A percentile compares a stretch with the other conserved stretches of the same genome.
Evolutionary conservation across 1,140 invertebrate genomes (phyloP).

Genomic region (Adelges cooleyi): DNA sequence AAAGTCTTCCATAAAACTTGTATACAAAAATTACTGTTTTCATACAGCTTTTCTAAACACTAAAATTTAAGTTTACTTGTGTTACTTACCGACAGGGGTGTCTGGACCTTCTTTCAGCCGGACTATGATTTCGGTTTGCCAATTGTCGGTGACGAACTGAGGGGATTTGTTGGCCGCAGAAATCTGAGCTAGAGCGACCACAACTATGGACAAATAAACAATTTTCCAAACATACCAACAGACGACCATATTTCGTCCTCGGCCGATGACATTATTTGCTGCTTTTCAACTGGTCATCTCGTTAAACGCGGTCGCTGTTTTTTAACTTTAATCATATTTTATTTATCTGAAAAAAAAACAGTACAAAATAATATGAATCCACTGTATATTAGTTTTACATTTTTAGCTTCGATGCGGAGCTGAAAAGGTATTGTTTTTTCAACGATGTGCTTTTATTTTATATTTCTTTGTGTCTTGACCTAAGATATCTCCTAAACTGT

Average conservation of each 20-base stretch:
- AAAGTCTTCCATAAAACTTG: too few species aligned
- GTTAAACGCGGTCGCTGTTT: background rate
- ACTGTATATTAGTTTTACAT: too few species aligned
- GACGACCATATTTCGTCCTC: conserved; percentile 15
- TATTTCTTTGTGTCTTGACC: too few species aligned
- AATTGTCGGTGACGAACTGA: conserved; percentile 62
- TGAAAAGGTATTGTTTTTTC: too few species aligned
- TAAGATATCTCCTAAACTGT: too few species aligned
- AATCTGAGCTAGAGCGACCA: background rate
- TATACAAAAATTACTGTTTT: too few species aligned
- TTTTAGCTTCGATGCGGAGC: too few species aligned
- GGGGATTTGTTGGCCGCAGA: conserved; percentile 56
- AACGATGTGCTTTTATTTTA: too few species aligned
- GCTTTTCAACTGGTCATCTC: conserved; percentile 7
- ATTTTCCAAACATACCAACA: conserved; percentile 1
- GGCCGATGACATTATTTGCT: conserved; percentile 10
- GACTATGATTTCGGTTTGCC: conserved; percentile 78
- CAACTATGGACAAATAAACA: background rate
- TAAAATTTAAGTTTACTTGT: too few species aligned
- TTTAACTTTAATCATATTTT: too few species aligned
- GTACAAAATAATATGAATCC: too few species aligned
- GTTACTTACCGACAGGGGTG: conserved; percentile 64
- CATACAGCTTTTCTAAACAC: background rate
- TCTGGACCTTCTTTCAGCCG: conserved; percentile 75
- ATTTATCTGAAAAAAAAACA: too few species aligned